Evolutionary conservation across 2,797 vertebrate genomes (phyloP), one percentile per base, ranked within the genome.

Genomic region (Bradypodion ventrale): DNA sequence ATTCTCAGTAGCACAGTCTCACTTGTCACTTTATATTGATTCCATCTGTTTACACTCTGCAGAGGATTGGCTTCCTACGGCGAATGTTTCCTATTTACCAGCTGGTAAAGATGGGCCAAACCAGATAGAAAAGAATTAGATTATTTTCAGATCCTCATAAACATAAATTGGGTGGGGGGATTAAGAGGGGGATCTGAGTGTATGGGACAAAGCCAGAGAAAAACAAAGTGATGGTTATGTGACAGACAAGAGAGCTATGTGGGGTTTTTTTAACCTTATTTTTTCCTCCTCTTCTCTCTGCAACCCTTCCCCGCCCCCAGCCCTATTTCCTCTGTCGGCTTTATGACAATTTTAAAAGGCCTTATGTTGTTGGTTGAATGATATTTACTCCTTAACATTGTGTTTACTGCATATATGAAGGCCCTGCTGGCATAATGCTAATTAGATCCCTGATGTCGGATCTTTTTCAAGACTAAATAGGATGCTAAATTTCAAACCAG

Each of bases 31-130:
- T 96, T 95, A 95, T 96, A 96, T 95, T 92, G 94, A 95, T 95
- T 96, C 96, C 96, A 97, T 96, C 96, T 97, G 96, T 96, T 96
- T 96, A 95, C 95, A 93, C 96, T 95, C 96, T 95, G 93, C 94
- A 91, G 95, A 95, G 95, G 89, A 95, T 91, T 95, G 96, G 95
- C 95, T 94, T 94, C 95, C 96, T 89, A 95, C 94, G 90, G 96
- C 95, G 97, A 97, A 97, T 97, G 96, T 95, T 96, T 97, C 97
- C 97, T 97, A 98, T 98, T 98, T 98, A 97, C 97, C 97, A 97
- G 97, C 97, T 97, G 97, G 97, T 96, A 96, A 96, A 95, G 94
- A 95, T 90, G 93, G 92, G 92, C 94, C 94, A 96, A 95, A 96
- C 90, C 95, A 95, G 95, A 95, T 95, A 95, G 94, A 94, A 95